Evolutionary conservation across 1,140 invertebrate genomes (phyloP).

Genomic region (Piezodorus guildinii): DNA sequence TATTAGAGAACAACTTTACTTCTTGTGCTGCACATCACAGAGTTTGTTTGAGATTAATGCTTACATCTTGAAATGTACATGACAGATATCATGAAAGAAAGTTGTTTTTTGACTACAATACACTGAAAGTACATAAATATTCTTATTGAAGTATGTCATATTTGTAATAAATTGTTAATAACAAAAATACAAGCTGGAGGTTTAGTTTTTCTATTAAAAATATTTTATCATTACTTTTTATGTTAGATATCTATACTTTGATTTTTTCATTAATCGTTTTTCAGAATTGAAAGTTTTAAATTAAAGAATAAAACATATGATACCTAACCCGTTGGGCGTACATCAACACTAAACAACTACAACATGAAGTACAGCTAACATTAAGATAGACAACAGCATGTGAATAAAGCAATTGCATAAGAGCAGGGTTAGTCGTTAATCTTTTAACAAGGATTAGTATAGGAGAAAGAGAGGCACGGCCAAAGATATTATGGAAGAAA

Average conservation of each 20-base stretch:
- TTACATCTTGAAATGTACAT: too few species aligned
- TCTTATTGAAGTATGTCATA: neutral
- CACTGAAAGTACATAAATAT: neutral
- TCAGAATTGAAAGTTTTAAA: neutral
- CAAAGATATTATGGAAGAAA: slow-evolving; percentile 2
- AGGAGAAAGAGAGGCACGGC: slow-evolving; percentile 3
- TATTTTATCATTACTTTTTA: neutral
- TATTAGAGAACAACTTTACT: too few species aligned
- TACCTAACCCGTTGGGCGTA: neutral
- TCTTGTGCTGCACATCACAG: too few species aligned
- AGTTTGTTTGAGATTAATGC: too few species aligned
- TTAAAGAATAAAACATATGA: neutral
- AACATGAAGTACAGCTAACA: neutral
- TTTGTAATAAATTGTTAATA: neutral
- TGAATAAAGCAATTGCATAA: neutral
- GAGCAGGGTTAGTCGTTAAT: neutral
- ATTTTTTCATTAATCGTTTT: neutral
- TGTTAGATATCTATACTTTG: too few species aligned
- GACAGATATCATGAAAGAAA: too few species aligned
- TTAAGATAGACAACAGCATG: neutral
- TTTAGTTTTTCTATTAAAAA: neutral
- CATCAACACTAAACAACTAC: neutral
- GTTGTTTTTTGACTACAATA: too few species aligned
- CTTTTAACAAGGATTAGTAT: neutral
- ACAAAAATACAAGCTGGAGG: neutral